A percentile compares a stretch with the other conserved stretches of the same genome.
Conservation (phyloP, 2,113 vertebrate genomes). For the Lucifuga dentata region DNA sequence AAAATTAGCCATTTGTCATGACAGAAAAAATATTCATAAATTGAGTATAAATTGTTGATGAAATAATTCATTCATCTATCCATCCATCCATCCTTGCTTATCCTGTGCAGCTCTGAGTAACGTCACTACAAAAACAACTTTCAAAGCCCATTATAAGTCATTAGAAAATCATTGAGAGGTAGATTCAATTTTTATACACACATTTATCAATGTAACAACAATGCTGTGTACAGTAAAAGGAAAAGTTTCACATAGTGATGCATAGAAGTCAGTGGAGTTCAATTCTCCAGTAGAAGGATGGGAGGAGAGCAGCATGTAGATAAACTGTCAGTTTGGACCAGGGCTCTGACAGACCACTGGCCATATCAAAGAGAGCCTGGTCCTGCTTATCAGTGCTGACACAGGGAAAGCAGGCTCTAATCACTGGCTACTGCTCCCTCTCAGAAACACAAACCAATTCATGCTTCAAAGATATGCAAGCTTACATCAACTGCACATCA, state of each 20-base stretch:
- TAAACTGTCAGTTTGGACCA: constrained; percentile 77
- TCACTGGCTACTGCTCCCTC: constrained; percentile 72
- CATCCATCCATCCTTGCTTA: no score
- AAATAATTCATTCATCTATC: no score
- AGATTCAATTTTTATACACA: constrained; percentile 24
- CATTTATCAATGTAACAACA: constrained; percentile 28
- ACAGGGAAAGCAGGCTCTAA: constrained; percentile 73
- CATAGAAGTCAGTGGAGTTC: constrained; percentile 34
- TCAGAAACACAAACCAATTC: constrained; percentile 60
- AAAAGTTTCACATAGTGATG: constrained; percentile 36
- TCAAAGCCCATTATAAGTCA: neutral
- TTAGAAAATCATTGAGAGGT: neutral
- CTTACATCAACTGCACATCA: constrained; percentile 32
- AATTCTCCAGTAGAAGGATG: constrained; percentile 56
- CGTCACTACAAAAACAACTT: no score
- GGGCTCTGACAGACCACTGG: constrained; percentile 81
- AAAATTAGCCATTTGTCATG: no score
- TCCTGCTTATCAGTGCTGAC: constrained; percentile 84
- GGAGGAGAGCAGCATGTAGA: constrained; percentile 73
- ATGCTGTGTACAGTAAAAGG: constrained; percentile 36
- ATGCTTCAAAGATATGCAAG: constrained; percentile 18
- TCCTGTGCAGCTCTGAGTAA: no score
- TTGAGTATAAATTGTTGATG: no score
- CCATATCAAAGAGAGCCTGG: constrained; percentile 78
- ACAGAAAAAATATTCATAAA: no score